Conservation (phyloP, 2,888 invertebrate species). For the Hipparchia sbordonii region DNA sequence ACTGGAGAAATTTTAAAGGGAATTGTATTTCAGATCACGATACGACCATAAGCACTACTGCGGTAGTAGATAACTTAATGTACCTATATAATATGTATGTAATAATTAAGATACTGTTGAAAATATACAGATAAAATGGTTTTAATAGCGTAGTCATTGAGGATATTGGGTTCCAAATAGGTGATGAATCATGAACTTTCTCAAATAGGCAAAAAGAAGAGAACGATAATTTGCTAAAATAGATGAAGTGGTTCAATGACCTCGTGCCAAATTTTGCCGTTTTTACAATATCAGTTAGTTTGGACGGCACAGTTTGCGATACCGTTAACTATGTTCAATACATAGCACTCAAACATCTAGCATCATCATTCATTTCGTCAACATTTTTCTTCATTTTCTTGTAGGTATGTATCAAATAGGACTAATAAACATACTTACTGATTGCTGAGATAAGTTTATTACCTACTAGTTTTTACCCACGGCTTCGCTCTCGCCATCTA, state of each 20-base stretch:
- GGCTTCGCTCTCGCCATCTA: no score
- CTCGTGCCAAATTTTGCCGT: slow-evolving; percentile 7
- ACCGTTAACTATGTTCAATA: background rate
- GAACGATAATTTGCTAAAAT: slow-evolving; percentile 35
- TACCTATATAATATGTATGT: background rate
- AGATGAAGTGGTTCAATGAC: slow-evolving; percentile 31
- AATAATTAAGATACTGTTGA: background rate
- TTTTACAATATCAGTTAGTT: slow-evolving; percentile 1
- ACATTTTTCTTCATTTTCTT: background rate
- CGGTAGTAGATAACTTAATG: background rate
- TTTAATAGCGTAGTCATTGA: background rate
- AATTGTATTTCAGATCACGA: background rate
- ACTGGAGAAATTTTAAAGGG: background rate
- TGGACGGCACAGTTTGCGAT: background rate
- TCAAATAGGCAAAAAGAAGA: slow-evolving; percentile 31
- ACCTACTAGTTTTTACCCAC: no score
- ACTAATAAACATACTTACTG: background rate
- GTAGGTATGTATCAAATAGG: background rate
- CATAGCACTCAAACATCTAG: background rate
- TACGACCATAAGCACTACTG: background rate
- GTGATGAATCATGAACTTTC: slow-evolving; percentile 33
- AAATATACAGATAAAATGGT: background rate
- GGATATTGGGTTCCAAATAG: slow-evolving; percentile 6
- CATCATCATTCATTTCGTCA: background rate
- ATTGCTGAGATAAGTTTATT: background rate